Conservation (phyloP, 2,797 vertebrate genomes). For the Melanotaenia trifasciata region DNA sequence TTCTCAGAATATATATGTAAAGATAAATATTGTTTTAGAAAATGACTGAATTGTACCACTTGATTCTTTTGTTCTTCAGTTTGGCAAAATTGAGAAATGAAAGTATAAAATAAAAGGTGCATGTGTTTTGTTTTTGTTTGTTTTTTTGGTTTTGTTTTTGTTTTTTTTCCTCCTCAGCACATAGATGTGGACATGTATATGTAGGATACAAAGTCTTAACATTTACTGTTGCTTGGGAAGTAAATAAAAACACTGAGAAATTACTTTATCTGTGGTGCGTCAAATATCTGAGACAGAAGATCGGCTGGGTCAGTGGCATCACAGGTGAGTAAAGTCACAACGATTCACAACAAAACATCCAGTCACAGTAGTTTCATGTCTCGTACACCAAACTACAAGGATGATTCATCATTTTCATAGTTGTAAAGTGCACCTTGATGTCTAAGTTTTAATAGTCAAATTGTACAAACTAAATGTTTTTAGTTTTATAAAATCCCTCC, state of each 20-base stretch:
- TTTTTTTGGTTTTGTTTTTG: slow-evolving; percentile 13
- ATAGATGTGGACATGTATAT: slow-evolving; percentile 48
- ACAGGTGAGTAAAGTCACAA: not conserved
- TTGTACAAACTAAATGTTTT: too few species aligned
- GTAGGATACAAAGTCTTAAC: slow-evolving; percentile 48
- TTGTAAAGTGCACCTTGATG: too few species aligned
- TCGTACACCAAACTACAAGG: not conserved
- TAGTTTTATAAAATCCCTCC: too few species aligned
- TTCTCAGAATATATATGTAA: slow-evolving; percentile 66
- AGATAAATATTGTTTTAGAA: slow-evolving; percentile 66
- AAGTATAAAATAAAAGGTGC: slow-evolving; percentile 43
- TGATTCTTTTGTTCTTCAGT: slow-evolving; percentile 30
- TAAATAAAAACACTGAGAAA: slow-evolving; percentile 71
- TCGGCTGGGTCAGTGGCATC: too few species aligned
- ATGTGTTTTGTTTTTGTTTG: slow-evolving; percentile 46
- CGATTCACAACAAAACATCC: not conserved
- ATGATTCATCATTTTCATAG: too few species aligned
- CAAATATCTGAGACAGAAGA: not conserved
- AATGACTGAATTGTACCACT: slow-evolving; percentile 55
- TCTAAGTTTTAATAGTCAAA: too few species aligned
- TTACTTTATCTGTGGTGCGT: slow-evolving; percentile 27
- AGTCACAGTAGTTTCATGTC: not conserved
- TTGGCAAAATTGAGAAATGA: slow-evolving; percentile 38
- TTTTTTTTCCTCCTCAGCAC: slow-evolving; percentile 32
- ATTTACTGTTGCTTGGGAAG: slow-evolving; percentile 66